Conservation (phyloP, 92 coral and sea anemone species). For the Epizoanthus scotinus region DNA sequence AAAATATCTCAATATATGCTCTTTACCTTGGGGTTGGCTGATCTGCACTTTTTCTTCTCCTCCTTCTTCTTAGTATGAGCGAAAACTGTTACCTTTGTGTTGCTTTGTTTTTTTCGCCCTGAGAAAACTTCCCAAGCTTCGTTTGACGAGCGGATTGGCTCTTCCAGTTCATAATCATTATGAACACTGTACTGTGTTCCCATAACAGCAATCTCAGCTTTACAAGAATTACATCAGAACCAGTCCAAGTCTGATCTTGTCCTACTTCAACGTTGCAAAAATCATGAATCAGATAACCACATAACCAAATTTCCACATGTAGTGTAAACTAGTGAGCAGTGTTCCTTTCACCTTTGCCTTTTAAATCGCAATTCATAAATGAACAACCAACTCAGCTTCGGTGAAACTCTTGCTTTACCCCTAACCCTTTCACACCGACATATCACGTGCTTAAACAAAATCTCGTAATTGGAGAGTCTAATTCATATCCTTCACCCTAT, state of each 20-base stretch:
- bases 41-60: slow-evolving; percentile 49
- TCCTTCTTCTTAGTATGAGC: slow-evolving; percentile 73
- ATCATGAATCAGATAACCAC: not conserved
- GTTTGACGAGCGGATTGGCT: slow-evolving; percentile 62
- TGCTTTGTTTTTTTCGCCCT: slow-evolving; percentile 73
- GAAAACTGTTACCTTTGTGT: slow-evolving; percentile 78
- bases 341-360: not conserved
- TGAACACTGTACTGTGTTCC: slow-evolving; percentile 93
- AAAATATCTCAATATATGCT: too few species aligned
- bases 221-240: not conserved
- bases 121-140: slow-evolving; percentile 77
- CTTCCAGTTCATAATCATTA: slow-evolving; percentile 81
- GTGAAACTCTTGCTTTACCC: not conserved
- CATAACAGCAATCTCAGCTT: slow-evolving; percentile 45
- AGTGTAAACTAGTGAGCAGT: not conserved
- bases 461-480: too few species aligned
- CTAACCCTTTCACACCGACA: too few species aligned
- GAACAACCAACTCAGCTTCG: not conserved
- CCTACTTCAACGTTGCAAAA: not conserved
- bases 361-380: not conserved
- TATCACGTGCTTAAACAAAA: not conserved
- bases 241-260: not conserved
- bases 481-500: not conserved
- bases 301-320: not conserved
- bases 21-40: slow-evolving; percentile 15